Evolutionary conservation across 2,113 vertebrate genomes (phyloP).

Genomic region (Cyphomyrus discorhynchus): DNA sequence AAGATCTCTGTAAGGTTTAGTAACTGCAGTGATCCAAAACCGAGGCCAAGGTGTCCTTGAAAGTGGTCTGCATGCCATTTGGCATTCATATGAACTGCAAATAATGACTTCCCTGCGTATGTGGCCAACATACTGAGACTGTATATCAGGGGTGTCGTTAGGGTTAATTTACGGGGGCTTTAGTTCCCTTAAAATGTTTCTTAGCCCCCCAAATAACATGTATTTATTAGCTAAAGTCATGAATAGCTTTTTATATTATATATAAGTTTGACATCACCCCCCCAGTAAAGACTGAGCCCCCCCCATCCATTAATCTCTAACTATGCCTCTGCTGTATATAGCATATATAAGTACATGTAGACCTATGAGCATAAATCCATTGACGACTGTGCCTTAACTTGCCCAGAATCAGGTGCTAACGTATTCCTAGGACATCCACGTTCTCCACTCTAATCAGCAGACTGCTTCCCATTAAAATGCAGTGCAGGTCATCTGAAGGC

Average conservation of each 20-base stretch:
- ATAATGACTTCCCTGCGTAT: not conserved
- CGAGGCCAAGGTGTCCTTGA: not conserved
- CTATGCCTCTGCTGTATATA: not conserved
- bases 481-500: not conserved
- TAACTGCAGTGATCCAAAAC: not conserved
- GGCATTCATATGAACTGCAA: not conserved
- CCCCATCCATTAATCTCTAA: too few relatives aligned
- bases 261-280: too few relatives aligned
- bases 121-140: not conserved
- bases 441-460: constrained; percentile 5
- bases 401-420: not conserved
- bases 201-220: too few relatives aligned
- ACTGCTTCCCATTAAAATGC: not conserved
- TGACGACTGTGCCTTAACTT: too few relatives aligned
- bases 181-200: too few relatives aligned
- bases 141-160: not conserved
- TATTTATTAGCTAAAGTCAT: too few relatives aligned
- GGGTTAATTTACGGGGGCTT: too few relatives aligned
- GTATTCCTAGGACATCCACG: not conserved
- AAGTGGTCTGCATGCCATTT: not conserved
- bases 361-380: not conserved
- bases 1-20: not conserved
- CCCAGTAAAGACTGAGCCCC: too few relatives aligned
- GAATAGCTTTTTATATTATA: too few relatives aligned
- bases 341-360: not conserved